Evolutionary conservation across 2,113 vertebrate genomes (phyloP), one percentile per base, ranked within the genome.

Genomic region (Benitochromis conjunctus): DNA sequence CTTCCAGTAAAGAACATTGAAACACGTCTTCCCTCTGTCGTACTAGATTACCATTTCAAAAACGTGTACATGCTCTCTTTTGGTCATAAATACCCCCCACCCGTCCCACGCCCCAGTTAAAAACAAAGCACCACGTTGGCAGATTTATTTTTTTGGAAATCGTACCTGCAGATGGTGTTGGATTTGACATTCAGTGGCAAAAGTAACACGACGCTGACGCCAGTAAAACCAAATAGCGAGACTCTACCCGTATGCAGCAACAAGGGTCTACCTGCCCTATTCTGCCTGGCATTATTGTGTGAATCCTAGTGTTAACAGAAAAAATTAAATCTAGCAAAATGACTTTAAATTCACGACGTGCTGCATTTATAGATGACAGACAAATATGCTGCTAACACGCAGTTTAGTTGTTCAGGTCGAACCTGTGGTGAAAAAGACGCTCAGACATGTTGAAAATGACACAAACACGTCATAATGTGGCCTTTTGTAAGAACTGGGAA

Each of bases 51-150:
- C 89, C 77, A 94, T 89, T 89, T 79, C 94, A 86, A 94, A 88
- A 94, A 93, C 94, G 94, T 89, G 57, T 90, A 96, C 19, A 5
- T 91, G 78, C 90, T 94, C 41, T 80, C 53, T 84, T 96, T 96
- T 95, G 96, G 96, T 96, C 94, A 88, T 89, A 92, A 90, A 93
- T 92, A 94, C 93, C 36, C 34, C 62, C 62, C 62, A 24, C 62
- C n/a, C 7, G 19, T 21, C 85, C 86, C 91, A 90, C 89, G 92
- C 82, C 88, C 92, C 90, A 90, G 36, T 92, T 90, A 92, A 96
- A 96, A 97, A 95, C 94, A 95, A 96, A 96, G 94, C 96, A 97
- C 96, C 95, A 95, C 88, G 88, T 94, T 91, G 46, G 74, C 82
- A 86, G 69, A 84, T 89, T 86, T 60, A 10, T 80, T 80, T 86